phyloP scores from a whole-genome alignment of 1,140 invertebrate genomes.

The Megathymus violae region DNA sequence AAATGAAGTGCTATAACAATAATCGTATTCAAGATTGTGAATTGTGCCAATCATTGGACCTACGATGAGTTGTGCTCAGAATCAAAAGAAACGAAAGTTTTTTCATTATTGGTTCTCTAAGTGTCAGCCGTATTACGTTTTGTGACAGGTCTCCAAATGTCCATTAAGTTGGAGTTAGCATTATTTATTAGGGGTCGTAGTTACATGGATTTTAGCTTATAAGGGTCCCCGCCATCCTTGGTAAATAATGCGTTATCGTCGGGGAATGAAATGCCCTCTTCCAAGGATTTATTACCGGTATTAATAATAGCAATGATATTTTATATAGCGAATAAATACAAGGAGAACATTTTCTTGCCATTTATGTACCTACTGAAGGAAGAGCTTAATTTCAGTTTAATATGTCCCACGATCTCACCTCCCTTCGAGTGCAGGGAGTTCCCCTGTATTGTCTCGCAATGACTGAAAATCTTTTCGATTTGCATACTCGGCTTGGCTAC shows the following conservation, averaged over 20 bases:
- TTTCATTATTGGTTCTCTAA: neutral
- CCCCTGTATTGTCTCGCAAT: no score
- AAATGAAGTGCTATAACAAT: no score
- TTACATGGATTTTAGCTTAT: slow-evolving; percentile 29
- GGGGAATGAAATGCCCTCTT: slow-evolving; percentile 19
- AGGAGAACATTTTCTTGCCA: neutral
- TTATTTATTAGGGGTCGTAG: slow-evolving; percentile 37
- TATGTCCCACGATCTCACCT: no score
- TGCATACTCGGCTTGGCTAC: no score
- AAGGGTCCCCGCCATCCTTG: slow-evolving; percentile 21
- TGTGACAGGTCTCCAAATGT: neutral
- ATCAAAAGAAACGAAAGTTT: no score
- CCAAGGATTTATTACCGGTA: neutral
- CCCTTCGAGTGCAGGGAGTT: no score
- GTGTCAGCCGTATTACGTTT: neutral
- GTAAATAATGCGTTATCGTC: slow-evolving; percentile 23
- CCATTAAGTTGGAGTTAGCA: slow-evolving; percentile 15
- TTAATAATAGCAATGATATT: neutral
- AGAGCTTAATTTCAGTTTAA: no score
- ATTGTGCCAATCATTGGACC: no score
- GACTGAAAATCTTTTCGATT: no score
- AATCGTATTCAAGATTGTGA: no score
- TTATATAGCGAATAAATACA: neutral
- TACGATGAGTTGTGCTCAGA: no score
- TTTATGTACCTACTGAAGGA: neutral